Evolutionary conservation across 2,888 invertebrate genomes (phyloP), one percentile per base, ranked within the genome.

Genomic region (Agonopterix heracliana): DNA sequence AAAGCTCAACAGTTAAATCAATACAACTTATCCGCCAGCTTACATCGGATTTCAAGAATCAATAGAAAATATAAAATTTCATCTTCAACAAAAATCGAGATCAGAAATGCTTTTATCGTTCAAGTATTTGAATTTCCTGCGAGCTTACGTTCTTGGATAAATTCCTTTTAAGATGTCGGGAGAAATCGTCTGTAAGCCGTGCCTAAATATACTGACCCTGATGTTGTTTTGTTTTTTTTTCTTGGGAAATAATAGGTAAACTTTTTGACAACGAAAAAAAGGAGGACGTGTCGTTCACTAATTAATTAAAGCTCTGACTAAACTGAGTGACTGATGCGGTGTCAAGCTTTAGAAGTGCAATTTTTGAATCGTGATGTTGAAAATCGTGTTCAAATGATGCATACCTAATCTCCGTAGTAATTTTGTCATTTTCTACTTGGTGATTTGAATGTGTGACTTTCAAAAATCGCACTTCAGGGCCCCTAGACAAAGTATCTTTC

Each of bases 71-170:
- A 77, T 73, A 69, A 64, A 71, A 74, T 75, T 76, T 75, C 65
- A 67, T 70, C 62, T 26, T 68, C 65, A 59, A 66, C 67, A 70
- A 68, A 66, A 73, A 74, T 72, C 62, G 64, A 70, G 74, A 78
- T 74, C 68, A 71, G 62, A 73, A 77, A 75, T 78, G 71, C 73
- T 78, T 78, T 78, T 74, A 74, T 71, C 69, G 69, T 63, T 72
- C 54, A 57, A 73, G 71, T 77, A 81, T 83, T 82, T 79, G 81
- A 81, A 78, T 79, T 78, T 76, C 66, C 67, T 66, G 59, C 67
- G 58, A 65, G 69, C 68, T 74, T 67, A 59, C 67, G 71, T 67
- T 67, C 71, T 64, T 70, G 59, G 70, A 73, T 67, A 72, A 78
- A 79, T 78, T 78, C 75, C 73, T 69, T 69, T 71, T 70, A 67